Evolutionary conservation across 1,140 invertebrate species (phyloP), one percentile per base, ranked within the genome.

Genomic region (Drosophila rufa): DNA sequence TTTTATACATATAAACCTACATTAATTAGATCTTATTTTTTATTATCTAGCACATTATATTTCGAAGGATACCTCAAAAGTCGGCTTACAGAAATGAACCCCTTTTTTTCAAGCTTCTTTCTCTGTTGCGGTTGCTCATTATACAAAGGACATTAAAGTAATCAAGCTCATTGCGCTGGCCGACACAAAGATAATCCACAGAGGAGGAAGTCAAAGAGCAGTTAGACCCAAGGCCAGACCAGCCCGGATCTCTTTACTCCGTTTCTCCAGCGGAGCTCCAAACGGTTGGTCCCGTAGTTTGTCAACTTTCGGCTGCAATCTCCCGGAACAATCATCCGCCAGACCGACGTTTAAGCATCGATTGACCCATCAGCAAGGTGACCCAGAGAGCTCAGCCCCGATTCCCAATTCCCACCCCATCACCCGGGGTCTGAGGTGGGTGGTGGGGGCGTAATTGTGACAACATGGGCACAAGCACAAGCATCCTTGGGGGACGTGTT

Each of bases 361-460:
- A 78, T 78, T 77, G 75, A 78, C 75, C 75, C 50, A 69, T 61
- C 75, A 71, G 58, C 65, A 79, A 79, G 57, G 75, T 79, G 75
- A 62, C 68, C 70, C 55, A 60, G 48, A 70, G 74, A 76, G 38
- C 42, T 27, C 56, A 43, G 22, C 48, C 38, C 53, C 55, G 45
- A 73, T 45, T 46, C 40, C 58, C 58, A 22, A 56, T 40, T 56
- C 22, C 57, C 43, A 48, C 50, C 27, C 36, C 30, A 38, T 30
- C 40, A 33, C n/a, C 25, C 38, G 19, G 14, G 48, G 33, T 45
- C 15, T 9, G 36, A 4, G 30, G 19, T 15, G 67, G 55, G 67
- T n/a, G 51, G 45, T 43, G n/a, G 38, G 56, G 57, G 27, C 12
- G 45, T 61, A 64, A 78, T 79, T 71, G 75, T 73, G 59, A 64